Evolutionary conservation across 2,113 vertebrate species (phyloP).

Genomic region (Trematomus loennbergii): DNA sequence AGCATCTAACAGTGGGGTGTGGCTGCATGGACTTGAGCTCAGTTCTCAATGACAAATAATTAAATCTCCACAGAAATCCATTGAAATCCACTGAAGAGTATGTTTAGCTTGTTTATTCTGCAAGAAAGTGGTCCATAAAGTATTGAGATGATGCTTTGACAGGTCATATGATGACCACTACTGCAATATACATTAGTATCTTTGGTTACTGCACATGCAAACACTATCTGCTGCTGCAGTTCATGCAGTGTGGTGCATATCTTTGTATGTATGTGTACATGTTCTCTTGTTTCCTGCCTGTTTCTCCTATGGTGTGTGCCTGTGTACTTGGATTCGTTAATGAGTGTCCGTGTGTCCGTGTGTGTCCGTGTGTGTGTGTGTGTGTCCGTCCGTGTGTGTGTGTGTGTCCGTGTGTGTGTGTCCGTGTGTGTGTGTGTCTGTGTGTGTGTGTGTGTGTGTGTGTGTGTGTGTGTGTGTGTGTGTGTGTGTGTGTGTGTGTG

Average conservation of each 20-base stretch:
- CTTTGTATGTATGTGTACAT: constrained; percentile 10
- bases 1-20: not conserved
- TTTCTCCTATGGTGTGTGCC: constrained; percentile 42
- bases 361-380: not conserved
- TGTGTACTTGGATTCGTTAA: constrained; percentile 56
- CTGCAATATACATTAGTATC: constrained; percentile 10
- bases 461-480: constrained; percentile 10
- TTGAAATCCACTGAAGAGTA: constrained; percentile 9
- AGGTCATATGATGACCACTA: not conserved
- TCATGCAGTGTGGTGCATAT: constrained; percentile 6
- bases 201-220: not conserved
- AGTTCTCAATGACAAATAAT: constrained; percentile 41
- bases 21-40: constrained; percentile 14
- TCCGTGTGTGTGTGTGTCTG: constrained; percentile 34
- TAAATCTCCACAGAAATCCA: constrained; percentile 25
- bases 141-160: constrained; percentile 25
- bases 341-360: constrained; percentile 39
- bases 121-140: constrained; percentile 25
- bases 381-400: constrained; percentile 37
- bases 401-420: constrained; percentile 34
- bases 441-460: constrained; percentile 42
- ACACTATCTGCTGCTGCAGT: not conserved
- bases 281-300: constrained; percentile 36
- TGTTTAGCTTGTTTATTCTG: constrained; percentile 17
- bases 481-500: constrained; percentile 32